Evolutionary conservation across 1,140 invertebrate species (phyloP).

Genomic region (Littorina saxatilis): DNA sequence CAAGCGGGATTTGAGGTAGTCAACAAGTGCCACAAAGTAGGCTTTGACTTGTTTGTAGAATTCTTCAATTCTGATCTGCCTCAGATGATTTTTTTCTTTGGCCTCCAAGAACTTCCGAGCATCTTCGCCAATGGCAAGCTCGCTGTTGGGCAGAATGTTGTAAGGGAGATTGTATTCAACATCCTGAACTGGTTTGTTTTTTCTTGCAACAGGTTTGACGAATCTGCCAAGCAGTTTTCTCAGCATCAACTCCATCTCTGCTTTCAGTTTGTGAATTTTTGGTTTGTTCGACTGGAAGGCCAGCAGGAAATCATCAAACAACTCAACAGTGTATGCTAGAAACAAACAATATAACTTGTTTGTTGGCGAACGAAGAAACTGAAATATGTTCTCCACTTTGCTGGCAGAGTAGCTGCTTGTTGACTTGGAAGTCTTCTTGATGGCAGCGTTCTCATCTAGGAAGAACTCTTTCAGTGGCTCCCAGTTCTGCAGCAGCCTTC

Average conservation of each 20-base stretch:
- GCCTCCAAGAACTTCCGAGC: conserved; percentile 16
- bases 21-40: conserved; percentile 34
- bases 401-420: background rate
- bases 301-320: conserved; percentile 42
- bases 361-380: conserved; percentile 48
- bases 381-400: conserved; percentile 21
- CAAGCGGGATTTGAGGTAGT: conserved; percentile 36
- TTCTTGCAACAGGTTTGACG: conserved; percentile 17
- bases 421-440: background rate
- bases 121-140: background rate
- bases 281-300: conserved; percentile 45
- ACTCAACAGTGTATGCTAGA: conserved; percentile 37
- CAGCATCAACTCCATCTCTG: conserved; percentile 10
- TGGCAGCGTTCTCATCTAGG: conserved; percentile 13
- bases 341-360: conserved; percentile 47
- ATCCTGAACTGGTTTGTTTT: background rate
- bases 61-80: conserved; percentile 37
- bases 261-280: conserved; percentile 42
- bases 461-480: conserved; percentile 48
- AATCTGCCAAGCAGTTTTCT: background rate
- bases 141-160: background rate
- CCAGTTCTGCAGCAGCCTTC: conserved; percentile 45
- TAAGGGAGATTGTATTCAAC: background rate
- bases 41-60: conserved; percentile 36
- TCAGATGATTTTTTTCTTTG: conserved; percentile 46